A percentile compares a stretch with the other conserved stretches of the same genome.
phyloP scores from a whole-genome alignment of 2,113 vertebrate species.

The Tapirus terrestris region DNA sequence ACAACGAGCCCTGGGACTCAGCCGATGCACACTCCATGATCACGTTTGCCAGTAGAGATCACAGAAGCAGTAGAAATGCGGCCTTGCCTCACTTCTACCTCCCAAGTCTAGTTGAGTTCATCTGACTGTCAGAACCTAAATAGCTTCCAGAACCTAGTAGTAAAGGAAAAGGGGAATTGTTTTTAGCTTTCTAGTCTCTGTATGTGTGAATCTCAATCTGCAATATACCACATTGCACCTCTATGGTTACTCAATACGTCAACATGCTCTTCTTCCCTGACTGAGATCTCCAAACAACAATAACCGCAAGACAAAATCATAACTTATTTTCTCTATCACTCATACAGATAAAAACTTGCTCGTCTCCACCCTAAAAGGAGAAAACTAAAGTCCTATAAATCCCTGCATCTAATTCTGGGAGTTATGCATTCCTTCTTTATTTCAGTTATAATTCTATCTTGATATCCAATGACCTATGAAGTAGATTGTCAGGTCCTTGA shows the following conservation, averaged over 20 bases:
- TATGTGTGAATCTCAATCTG: not conserved
- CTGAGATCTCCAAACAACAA: not conserved
- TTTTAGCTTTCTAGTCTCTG: not conserved
- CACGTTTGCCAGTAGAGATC: not conserved
- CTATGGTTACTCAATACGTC: not conserved
- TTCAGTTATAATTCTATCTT: not conserved
- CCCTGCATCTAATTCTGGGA: not conserved
- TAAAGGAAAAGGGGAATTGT: not conserved
- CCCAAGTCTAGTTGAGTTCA: not conserved
- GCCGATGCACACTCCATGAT: not conserved
- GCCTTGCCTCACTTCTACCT: not conserved
- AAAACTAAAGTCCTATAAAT: not conserved
- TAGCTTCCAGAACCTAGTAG: not conserved
- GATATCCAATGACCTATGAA: not conserved
- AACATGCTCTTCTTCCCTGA: too few species aligned
- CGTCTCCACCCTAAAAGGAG: not conserved
- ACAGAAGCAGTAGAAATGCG: not conserved
- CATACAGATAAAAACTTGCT: not conserved
- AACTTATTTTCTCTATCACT: not conserved
- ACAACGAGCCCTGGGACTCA: fast-evolving
- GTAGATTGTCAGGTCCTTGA: not conserved
- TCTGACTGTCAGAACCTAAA: not conserved
- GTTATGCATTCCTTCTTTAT: not conserved
- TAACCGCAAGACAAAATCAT: not conserved
- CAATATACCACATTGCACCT: not conserved